Conservation (phyloP, 2,797 vertebrate genomes). For the Hoplostethus mediterraneus region DNA sequence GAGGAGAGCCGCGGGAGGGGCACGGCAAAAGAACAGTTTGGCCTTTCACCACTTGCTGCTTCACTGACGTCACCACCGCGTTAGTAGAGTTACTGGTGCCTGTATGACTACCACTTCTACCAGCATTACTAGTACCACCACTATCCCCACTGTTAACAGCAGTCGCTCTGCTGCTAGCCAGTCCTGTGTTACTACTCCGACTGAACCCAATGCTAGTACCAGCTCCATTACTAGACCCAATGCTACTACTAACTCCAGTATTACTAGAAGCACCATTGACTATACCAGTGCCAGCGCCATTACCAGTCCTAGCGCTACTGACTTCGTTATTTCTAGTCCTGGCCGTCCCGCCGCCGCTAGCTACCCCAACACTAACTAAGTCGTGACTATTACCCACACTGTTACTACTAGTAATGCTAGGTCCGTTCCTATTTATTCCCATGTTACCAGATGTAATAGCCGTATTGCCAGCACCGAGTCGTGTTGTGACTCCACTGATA, state of each 20-base stretch:
- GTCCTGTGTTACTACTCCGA: constrained; percentile 26
- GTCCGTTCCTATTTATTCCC: constrained; percentile 48
- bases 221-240: constrained; percentile 39
- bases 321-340: constrained; percentile 66
- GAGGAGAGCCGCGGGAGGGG: constrained; percentile 86
- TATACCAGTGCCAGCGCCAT: constrained; percentile 33
- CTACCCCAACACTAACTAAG: constrained; percentile 29
- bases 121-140: constrained; percentile 5
- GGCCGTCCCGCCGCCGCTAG: constrained; percentile 37
- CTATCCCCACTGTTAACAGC: too few species aligned
- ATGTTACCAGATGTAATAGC: constrained; percentile 48
- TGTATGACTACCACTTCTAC: constrained; percentile 4
- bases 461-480: constrained; percentile 37
- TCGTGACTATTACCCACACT: constrained; percentile 37
- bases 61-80: constrained; percentile 58
- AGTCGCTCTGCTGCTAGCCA: constrained; percentile 10
- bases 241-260: constrained; percentile 35
- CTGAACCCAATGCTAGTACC: constrained; percentile 39
- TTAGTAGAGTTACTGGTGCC: constrained; percentile 38
- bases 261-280: constrained; percentile 51
- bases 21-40: constrained; percentile 89
- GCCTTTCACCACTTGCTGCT: constrained; percentile 82
- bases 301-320: constrained; percentile 30
- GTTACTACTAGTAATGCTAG: constrained; percentile 27
- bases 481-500: constrained; percentile 51